These are phyloP conservation scores for Tromatobia lineatoria DNA, from an alignment of 2,888 invertebrate species.

Conservation along the genomic window DNA sequence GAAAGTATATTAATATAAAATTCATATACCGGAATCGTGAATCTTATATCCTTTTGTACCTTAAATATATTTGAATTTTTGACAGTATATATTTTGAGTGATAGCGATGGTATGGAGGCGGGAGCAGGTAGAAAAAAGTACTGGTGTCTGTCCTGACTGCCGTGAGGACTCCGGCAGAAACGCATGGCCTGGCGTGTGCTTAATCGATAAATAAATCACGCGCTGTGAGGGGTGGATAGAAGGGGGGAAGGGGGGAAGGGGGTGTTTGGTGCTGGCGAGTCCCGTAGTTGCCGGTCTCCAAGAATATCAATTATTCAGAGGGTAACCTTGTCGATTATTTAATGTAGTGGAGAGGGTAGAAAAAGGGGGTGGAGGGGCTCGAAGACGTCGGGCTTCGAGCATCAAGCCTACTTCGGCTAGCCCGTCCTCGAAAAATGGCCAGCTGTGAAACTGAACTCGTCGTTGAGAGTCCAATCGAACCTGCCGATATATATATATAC, in stretches of 20 bases:
- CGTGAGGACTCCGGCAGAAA: constrained; percentile 37
- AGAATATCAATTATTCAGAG: constrained; percentile 73
- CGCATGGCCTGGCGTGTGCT: constrained; percentile 56
- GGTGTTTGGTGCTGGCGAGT: constrained; percentile 34
- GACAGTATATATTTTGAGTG: neutral
- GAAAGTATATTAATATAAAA: too few relatives aligned
- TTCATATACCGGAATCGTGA: too few relatives aligned
- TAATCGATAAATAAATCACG: constrained; percentile 68
- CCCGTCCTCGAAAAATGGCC: constrained; percentile 50
- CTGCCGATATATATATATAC: constrained; percentile 39
- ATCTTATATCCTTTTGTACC: too few relatives aligned
- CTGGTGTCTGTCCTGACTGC: constrained; percentile 33
- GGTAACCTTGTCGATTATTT: constrained; percentile 74
- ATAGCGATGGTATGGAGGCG: neutral
- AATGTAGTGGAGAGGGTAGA: constrained; percentile 62
- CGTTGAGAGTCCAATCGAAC: constrained; percentile 55
- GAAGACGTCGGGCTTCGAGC: constrained; percentile 52
- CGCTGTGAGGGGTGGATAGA: constrained; percentile 41
- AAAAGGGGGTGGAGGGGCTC: constrained; percentile 55
- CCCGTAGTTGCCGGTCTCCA: constrained; percentile 58
- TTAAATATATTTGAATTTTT: too few relatives aligned
- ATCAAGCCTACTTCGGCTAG: constrained; percentile 50
- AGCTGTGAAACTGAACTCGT: constrained; percentile 39
- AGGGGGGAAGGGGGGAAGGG: constrained; percentile 19
- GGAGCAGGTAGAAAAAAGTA: neutral